Conservation (phyloP, 2,113 vertebrate species). For the Acanthochromis polyacanthus region DNA sequence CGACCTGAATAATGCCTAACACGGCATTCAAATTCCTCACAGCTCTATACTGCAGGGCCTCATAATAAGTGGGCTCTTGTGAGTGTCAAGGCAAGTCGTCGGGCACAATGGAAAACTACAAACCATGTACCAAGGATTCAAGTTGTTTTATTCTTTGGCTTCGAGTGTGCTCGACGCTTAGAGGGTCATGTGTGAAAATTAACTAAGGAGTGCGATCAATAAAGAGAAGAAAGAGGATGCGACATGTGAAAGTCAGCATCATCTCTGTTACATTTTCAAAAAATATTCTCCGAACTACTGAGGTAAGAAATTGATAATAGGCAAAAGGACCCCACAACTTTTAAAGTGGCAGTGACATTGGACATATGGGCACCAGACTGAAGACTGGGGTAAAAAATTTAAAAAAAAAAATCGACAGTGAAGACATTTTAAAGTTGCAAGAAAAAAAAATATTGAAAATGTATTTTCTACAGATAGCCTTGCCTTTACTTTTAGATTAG, state of each 20-base stretch:
- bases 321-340: background rate
- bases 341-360: background rate
- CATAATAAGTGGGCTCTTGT: conserved; percentile 54
- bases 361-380: too few species aligned
- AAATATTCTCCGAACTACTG: background rate
- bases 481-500: background rate
- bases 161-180: conserved; percentile 24
- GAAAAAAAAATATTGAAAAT: background rate
- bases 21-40: conserved; percentile 58
- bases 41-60: conserved; percentile 28
- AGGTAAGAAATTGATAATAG: background rate
- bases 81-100: conserved; percentile 62
- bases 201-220: background rate
- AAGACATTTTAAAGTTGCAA: background rate
- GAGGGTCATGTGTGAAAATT: background rate
- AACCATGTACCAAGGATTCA: conserved; percentile 37
- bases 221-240: background rate
- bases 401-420: too few species aligned
- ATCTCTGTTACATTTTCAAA: background rate
- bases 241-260: background rate
- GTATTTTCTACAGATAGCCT: background rate
- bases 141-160: conserved; percentile 5
- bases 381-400: background rate
- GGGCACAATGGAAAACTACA: conserved; percentile 24
- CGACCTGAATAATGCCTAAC: conserved; percentile 48